phyloP scores from a whole-genome alignment of 2,113 vertebrate genomes.

The Ciconia boyciana region DNA sequence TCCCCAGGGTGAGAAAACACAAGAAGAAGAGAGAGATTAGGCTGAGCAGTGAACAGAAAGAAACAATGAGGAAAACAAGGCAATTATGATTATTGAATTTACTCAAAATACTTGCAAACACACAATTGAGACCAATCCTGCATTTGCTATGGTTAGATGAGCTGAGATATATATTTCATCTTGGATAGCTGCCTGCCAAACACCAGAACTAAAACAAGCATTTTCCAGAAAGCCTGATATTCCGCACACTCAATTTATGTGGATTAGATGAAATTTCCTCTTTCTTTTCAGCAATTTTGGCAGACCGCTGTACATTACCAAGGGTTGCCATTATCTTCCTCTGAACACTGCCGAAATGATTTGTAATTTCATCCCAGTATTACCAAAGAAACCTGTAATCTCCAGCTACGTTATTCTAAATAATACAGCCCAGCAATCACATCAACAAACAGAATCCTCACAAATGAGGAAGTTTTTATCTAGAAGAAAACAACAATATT shows the following conservation, averaged over 20 bases:
- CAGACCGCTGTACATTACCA: background rate
- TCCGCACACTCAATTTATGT: background rate
- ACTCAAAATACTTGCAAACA: constrained; percentile 12
- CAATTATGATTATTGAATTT: constrained; percentile 17
- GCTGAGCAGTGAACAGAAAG: background rate
- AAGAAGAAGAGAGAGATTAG: constrained; percentile 15
- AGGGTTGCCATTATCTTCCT: constrained; percentile 46
- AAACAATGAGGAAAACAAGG: background rate
- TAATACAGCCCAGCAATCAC: constrained; percentile 10
- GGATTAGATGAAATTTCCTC: constrained; percentile 39
- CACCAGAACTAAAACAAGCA: background rate
- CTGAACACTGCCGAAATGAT: background rate
- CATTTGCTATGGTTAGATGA: background rate
- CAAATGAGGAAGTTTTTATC: background rate
- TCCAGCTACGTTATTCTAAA: constrained; percentile 36
- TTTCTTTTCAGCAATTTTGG: constrained; percentile 54
- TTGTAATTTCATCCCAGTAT: constrained; percentile 51
- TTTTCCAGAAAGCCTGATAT: constrained; percentile 7
- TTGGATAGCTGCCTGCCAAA: background rate
- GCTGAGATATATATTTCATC: constrained; percentile 9
- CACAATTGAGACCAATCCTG: background rate
- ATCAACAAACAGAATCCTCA: constrained; percentile 21
- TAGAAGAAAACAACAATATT: constrained; percentile 2
- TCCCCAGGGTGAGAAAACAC: background rate
- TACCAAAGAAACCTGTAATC: constrained; percentile 47